Evolutionary conservation across 2,113 vertebrate genomes (phyloP).

Genomic region (Monarcha castaneiventris): DNA sequence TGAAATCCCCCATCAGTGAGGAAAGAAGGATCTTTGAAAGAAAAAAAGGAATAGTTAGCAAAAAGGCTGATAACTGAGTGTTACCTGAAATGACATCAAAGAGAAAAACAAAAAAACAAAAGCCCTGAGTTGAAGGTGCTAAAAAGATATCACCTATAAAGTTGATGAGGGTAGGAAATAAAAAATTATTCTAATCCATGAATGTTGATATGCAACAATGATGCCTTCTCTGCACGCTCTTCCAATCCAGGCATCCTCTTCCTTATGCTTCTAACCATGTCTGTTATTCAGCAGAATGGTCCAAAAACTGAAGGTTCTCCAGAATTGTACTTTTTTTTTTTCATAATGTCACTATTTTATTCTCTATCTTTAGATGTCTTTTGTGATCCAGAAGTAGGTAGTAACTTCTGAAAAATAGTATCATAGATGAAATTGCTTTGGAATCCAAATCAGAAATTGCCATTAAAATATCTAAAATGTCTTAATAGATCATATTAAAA

Average conservation of each 20-base stretch:
- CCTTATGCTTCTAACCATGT: background rate
- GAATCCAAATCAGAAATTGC: background rate
- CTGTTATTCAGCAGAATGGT: background rate
- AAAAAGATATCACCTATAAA: background rate
- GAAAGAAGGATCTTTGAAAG: background rate
- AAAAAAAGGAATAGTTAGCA: background rate
- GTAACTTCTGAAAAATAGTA: background rate
- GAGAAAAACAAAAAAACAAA: background rate
- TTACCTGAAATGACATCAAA: background rate
- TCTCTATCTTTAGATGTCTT: background rate
- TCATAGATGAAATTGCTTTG: background rate
- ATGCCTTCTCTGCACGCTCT: background rate
- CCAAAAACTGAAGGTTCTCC: background rate
- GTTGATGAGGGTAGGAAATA: background rate
- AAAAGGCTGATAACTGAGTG: background rate
- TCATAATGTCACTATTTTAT: background rate
- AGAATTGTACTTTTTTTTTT: background rate
- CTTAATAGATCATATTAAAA: background rate
- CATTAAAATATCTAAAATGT: background rate
- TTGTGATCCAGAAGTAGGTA: background rate
- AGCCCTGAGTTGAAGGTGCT: background rate
- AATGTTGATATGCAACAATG: background rate
- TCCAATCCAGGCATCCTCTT: background rate
- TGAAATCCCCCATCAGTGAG: background rate
- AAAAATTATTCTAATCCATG: background rate